These are phyloP conservation scores for Protonibea diacanthus DNA, from an alignment of 2,797 vertebrate genomes.

Conservation along the genomic window DNA sequence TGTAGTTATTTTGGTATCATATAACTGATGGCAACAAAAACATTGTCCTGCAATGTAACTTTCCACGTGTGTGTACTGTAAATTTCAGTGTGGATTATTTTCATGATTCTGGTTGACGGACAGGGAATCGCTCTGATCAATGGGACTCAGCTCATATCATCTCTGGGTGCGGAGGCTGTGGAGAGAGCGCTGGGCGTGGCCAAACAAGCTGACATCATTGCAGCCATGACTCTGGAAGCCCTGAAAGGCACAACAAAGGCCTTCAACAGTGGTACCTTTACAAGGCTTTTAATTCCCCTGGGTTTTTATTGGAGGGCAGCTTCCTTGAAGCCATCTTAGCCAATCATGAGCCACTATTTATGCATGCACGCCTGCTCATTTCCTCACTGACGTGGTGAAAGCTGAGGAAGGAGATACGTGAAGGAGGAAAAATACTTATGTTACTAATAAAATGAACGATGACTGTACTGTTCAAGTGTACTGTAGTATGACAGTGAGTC, in stretches of 20 bases:
- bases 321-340: not conserved
- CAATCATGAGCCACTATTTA: not conserved
- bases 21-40: no score
- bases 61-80: not conserved
- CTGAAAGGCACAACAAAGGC: slow-evolving; percentile 92
- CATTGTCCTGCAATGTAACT: not conserved
- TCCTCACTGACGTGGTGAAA: not conserved
- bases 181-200: slow-evolving; percentile 89
- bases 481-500: no score
- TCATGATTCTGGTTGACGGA: not conserved
- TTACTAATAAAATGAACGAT: no score
- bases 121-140: slow-evolving; percentile 92
- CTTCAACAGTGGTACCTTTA: slow-evolving; percentile 87
- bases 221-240: slow-evolving; percentile 90
- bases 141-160: slow-evolving; percentile 93
- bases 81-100: not conserved
- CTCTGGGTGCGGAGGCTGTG: slow-evolving; percentile 91
- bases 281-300: not conserved
- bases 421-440: no score
- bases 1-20: no score
- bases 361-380: no score
- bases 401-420: not conserved
- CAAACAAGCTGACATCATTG: slow-evolving; percentile 89
- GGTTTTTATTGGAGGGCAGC: not conserved
- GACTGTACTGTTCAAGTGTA: no score